Evolutionary conservation across 2,797 vertebrate genomes (phyloP).

Genomic region (Ctenochaetus hawaiiensis): DNA sequence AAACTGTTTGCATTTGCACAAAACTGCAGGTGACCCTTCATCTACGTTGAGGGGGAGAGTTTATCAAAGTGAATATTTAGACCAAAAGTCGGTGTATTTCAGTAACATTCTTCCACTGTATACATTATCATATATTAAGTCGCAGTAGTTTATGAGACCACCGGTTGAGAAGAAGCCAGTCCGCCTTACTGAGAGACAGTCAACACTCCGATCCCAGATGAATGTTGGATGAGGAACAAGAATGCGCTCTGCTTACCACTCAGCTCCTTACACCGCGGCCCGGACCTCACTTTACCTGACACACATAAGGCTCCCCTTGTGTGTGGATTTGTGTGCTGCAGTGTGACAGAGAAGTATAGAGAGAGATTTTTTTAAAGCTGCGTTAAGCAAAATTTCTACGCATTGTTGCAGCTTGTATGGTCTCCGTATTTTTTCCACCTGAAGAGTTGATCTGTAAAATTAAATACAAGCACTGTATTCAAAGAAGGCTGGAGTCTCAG

Average conservation of each 20-base stretch:
- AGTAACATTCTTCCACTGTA: constrained; percentile 34
- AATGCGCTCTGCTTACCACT: constrained; percentile 62
- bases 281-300: constrained; percentile 72
- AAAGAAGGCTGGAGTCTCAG: background rate
- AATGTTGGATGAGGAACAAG: constrained; percentile 77
- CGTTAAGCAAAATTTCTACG: background rate
- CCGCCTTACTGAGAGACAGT: constrained; percentile 41
- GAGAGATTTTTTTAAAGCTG: constrained; percentile 26
- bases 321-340: constrained; percentile 35
- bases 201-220: constrained; percentile 34
- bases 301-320: constrained; percentile 72
- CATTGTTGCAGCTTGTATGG: constrained; percentile 8
- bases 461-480: background rate
- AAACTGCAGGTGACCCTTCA: constrained; percentile 11
- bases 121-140: constrained; percentile 45
- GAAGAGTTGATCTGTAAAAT: background rate
- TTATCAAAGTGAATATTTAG: constrained; percentile 28
- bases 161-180: constrained; percentile 58
- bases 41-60: background rate
- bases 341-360: constrained; percentile 26
- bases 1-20: constrained; percentile 9
- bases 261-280: constrained; percentile 27
- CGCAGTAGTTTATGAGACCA: constrained; percentile 60
- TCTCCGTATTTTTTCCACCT: background rate
- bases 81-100: background rate